Percentiles rank a stretch among this genome's conserved stretches.
phyloP scores from a whole-genome alignment of 2,797 vertebrate genomes.

The Pteronotus mesoamericanus region DNA sequence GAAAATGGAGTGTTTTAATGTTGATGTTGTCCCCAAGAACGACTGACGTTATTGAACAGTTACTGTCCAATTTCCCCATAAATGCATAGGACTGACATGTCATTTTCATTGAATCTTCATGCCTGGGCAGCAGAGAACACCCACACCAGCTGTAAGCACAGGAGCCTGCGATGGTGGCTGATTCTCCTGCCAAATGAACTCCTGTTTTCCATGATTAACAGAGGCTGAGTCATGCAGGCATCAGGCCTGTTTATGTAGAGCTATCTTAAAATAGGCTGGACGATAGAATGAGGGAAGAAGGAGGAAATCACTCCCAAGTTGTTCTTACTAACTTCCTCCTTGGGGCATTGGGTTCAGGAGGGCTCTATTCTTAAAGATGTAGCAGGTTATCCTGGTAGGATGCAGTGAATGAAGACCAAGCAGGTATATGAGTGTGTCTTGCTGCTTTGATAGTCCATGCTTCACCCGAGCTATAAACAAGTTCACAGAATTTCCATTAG shows the following conservation, averaged over 20 bases:
- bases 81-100: not conserved
- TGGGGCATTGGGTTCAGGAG: not conserved
- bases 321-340: constrained; percentile 46
- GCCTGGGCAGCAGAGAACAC: not conserved
- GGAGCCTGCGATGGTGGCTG: not conserved
- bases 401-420: not conserved
- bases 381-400: not conserved
- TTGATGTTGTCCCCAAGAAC: not conserved
- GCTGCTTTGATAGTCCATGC: not conserved
- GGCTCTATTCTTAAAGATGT: not conserved
- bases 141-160: not conserved
- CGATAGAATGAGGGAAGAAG: not conserved
- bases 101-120: not conserved
- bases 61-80: not conserved
- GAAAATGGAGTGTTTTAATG: not conserved
- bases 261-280: constrained; percentile 21
- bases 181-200: not conserved
- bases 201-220: not conserved
- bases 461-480: not conserved
- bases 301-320: constrained; percentile 1
- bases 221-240: not conserved
- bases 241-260: not conserved
- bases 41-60: not conserved
- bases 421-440: not conserved
- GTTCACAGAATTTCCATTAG: not conserved